Evolutionary conservation across 1,140 invertebrate species (phyloP).

Genomic region (Cyclargus thomasi): DNA sequence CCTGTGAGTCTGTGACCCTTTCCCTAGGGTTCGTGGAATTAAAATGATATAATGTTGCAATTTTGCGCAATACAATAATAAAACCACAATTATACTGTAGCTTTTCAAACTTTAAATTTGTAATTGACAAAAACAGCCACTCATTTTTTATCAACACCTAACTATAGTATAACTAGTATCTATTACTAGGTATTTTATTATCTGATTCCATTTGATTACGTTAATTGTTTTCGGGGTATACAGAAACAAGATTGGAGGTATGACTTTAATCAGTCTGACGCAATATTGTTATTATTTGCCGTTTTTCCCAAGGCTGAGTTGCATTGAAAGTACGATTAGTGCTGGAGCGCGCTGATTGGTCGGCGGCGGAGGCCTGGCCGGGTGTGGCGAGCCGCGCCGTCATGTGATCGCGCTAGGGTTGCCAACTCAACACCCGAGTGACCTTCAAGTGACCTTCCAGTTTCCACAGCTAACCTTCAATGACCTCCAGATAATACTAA

Average conservation of each 20-base stretch:
- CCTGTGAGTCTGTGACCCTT: too few species aligned
- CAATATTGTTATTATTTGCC: conserved; percentile 39
- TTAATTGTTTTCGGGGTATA: background rate
- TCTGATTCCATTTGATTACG: background rate
- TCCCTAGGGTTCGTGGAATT: too few species aligned
- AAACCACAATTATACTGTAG: too few species aligned
- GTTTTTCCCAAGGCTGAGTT: conserved; percentile 43
- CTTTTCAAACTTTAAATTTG: too few species aligned
- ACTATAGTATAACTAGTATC: background rate
- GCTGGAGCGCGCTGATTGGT: conserved; percentile 52
- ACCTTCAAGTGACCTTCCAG: background rate
- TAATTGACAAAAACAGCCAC: background rate
- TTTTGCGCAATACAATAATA: too few species aligned
- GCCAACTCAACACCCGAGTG: background rate
- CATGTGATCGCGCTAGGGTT: conserved; percentile 9
- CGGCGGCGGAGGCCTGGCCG: conserved; percentile 54
- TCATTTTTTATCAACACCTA: background rate
- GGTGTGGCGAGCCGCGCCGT: conserved; percentile 45
- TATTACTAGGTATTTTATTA: conserved; percentile 4
- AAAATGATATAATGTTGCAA: too few species aligned
- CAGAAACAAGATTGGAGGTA: background rate
- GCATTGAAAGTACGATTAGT: conserved; percentile 54
- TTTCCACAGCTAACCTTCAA: background rate
- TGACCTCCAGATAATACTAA: background rate
- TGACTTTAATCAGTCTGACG: conserved; percentile 30